phyloP scores from a whole-genome alignment of 2,113 vertebrate species.

The Macquaria australasica region DNA sequence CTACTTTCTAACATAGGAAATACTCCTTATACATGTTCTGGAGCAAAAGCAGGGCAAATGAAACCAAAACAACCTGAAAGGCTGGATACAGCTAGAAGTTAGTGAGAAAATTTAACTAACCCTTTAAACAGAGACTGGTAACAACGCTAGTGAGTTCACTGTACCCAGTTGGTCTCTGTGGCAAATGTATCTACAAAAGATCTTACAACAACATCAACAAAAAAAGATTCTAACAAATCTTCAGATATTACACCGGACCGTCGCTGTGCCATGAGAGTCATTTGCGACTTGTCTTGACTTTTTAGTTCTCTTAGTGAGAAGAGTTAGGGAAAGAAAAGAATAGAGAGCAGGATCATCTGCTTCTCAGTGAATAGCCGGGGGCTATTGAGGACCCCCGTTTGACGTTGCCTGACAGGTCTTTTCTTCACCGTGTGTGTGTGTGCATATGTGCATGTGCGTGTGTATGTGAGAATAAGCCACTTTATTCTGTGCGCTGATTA shows the following conservation, averaged over 20 bases:
- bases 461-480: conserved; percentile 52
- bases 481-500: conserved; percentile 69
- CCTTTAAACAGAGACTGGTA: not conserved
- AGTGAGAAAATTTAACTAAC: not conserved
- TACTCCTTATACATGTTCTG: not conserved
- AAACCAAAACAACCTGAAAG: not conserved
- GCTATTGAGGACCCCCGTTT: conserved; percentile 68
- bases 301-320: conserved; percentile 39
- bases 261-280: not conserved
- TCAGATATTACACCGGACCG: not conserved
- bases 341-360: conserved; percentile 69
- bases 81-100: not conserved
- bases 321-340: conserved; percentile 52
- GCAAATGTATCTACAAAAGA: not conserved
- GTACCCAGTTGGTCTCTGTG: not conserved
- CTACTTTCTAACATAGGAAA: not conserved
- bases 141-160: not conserved
- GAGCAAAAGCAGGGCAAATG: not conserved
- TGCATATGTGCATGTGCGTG: conserved; percentile 3
- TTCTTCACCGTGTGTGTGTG: conserved; percentile 57
- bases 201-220: not conserved
- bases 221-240: not conserved
- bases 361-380: conserved; percentile 59
- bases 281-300: conserved; percentile 51
- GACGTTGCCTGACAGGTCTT: conserved; percentile 70